Evolutionary conservation across 2,797 vertebrate genomes (phyloP).

Genomic region (Coluber constrictor): DNA sequence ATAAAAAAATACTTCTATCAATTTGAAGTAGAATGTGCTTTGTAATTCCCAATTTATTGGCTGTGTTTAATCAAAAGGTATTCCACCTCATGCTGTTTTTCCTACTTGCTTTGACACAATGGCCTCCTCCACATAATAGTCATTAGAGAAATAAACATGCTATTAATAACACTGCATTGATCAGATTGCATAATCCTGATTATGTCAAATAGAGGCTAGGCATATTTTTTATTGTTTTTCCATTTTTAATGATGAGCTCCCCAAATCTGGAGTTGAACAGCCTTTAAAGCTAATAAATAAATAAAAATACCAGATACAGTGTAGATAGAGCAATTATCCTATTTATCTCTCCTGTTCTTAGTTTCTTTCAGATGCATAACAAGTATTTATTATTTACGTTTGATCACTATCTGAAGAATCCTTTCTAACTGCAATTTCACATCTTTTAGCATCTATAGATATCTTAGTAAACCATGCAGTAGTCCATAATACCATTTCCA

Average conservation of each 20-base stretch:
- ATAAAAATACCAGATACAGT: neutral
- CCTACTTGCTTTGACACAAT: conserved; percentile 31
- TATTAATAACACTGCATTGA: neutral
- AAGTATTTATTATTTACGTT: neutral
- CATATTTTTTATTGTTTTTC: neutral
- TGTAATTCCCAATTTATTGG: conserved; percentile 21
- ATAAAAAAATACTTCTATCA: conserved; percentile 7
- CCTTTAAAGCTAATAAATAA: neutral
- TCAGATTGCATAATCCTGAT: neutral
- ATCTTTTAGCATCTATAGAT: neutral
- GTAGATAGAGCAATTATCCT: neutral
- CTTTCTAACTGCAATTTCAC: accelerated
- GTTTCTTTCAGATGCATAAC: neutral
- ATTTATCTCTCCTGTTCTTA: neutral
- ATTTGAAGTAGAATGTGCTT: conserved; percentile 13
- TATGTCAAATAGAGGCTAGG: neutral
- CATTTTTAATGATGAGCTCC: neutral
- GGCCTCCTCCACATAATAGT: neutral
- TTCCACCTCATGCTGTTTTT: neutral
- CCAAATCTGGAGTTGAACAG: neutral
- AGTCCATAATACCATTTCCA: neutral
- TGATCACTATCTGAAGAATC: neutral
- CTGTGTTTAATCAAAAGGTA: conserved; percentile 13
- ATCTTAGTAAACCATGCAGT: neutral
- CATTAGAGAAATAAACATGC: neutral